phyloP scores from a whole-genome alignment of 2,113 vertebrate genomes.

The Scalopus aquaticus region DNA sequence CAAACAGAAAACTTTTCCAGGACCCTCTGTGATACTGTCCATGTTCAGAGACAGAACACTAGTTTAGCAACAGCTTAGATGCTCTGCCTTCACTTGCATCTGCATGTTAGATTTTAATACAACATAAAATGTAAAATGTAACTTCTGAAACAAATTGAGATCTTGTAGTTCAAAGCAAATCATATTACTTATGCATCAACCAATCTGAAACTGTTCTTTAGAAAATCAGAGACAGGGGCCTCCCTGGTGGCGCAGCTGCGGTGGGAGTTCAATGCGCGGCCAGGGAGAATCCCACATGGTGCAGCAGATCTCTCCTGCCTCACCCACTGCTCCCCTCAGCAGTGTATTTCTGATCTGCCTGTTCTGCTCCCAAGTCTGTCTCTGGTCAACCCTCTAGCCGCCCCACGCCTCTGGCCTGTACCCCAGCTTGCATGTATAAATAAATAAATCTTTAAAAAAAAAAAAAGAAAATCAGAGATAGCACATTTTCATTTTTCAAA shows the following conservation, averaged over 20 bases:
- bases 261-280: too few species aligned
- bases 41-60: conserved; percentile 13
- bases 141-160: conserved; percentile 47
- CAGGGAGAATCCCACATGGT: too few species aligned
- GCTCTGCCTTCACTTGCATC: background rate
- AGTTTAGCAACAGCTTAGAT: conserved; percentile 33
- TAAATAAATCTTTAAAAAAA: too few species aligned
- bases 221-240: conserved; percentile 39
- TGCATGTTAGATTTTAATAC: conserved; percentile 25
- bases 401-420: too few species aligned
- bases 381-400: too few species aligned
- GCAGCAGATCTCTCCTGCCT: too few species aligned
- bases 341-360: too few species aligned
- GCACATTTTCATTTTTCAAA: background rate
- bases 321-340: too few species aligned
- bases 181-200: background rate
- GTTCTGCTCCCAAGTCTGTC: too few species aligned
- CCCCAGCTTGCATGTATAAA: too few species aligned
- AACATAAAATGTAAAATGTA: background rate
- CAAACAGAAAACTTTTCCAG: background rate
- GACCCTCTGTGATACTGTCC: background rate
- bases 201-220: conserved; percentile 21
- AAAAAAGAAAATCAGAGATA: conserved; percentile 32
- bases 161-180: conserved; percentile 20
- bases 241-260: too few species aligned